Percentiles rank a stretch among this genome's conserved stretches.
Evolutionary conservation across 2,113 vertebrate species (phyloP).

Genomic region (Microtus ochrogaster): DNA sequence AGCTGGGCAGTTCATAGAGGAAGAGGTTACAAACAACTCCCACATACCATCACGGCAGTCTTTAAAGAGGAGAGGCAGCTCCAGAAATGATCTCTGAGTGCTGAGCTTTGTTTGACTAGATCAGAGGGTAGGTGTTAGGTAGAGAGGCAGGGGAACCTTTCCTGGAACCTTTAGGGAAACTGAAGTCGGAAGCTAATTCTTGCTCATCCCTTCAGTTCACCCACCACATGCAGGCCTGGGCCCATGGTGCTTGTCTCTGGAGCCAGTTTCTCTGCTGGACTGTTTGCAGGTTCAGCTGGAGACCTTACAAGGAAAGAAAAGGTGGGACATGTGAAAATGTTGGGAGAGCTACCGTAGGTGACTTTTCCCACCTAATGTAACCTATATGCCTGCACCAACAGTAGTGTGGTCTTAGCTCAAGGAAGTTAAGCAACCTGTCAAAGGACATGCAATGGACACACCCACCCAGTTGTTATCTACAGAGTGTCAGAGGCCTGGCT

Average conservation of each 20-base stretch:
- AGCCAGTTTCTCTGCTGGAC: neutral
- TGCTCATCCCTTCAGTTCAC: neutral
- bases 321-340: neutral
- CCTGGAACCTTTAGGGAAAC: neutral
- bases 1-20: neutral
- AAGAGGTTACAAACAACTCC: neutral
- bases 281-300: neutral
- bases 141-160: neutral
- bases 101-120: neutral
- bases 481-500: neutral
- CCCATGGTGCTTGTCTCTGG: accelerated
- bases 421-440: neutral
- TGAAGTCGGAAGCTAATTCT: neutral
- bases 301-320: neutral
- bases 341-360: neutral
- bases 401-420: neutral
- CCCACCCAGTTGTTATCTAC: neutral
- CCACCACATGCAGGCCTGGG: neutral
- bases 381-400: neutral
- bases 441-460: neutral
- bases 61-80: neutral
- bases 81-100: neutral
- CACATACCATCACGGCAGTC: neutral
- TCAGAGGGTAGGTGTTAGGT: neutral
- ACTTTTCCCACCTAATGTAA: neutral